A percentile compares a stretch with the other conserved stretches of the same genome.
phyloP scores from a whole-genome alignment of 1,140 invertebrate genomes.

The Drosophila paulistorum region DNA sequence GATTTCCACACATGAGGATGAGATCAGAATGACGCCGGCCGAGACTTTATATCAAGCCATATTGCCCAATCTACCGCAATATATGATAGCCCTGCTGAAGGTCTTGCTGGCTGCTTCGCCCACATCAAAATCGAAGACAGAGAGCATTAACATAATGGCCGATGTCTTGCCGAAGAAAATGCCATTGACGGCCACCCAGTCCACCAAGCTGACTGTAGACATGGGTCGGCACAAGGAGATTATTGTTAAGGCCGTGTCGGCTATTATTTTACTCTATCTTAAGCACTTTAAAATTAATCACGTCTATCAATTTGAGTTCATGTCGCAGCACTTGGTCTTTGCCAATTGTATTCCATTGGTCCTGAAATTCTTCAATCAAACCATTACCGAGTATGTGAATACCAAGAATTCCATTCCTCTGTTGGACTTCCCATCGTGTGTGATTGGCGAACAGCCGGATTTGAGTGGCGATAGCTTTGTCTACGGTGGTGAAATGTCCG shows the following conservation, averaged over 20 bases:
- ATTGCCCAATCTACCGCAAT: slow-evolving; percentile 96
- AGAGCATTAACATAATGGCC: slow-evolving; percentile 99
- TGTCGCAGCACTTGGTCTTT: slow-evolving; percentile 99
- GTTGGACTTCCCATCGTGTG: slow-evolving; percentile 97
- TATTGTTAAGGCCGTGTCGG: slow-evolving; percentile 98
- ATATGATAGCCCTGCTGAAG: slow-evolving; percentile 98
- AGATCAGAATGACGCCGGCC: slow-evolving; percentile 90
- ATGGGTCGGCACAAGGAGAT: slow-evolving; percentile 99
- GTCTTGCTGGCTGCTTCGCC: slow-evolving; percentile 98
- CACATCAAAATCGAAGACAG: slow-evolving; percentile 98
- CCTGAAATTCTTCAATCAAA: slow-evolving; percentile 99
- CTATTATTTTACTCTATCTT: slow-evolving; percentile 94
- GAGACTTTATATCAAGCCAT: slow-evolving; percentile 96
- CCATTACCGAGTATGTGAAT: slow-evolving; percentile 97
- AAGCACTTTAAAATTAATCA: slow-evolving; percentile 99
- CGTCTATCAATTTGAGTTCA: slow-evolving; percentile 99
- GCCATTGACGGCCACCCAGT: slow-evolving; percentile 98
- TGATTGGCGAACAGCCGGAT: slow-evolving; percentile 97
- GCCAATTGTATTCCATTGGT: slow-evolving; percentile 99
- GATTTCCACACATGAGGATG: slow-evolving; percentile 89
- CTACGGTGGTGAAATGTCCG: slow-evolving; percentile 86
- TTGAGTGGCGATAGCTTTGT: slow-evolving; percentile 95
- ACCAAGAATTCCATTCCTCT: slow-evolving; percentile 97
- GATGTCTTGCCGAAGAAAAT: slow-evolving; percentile 98
- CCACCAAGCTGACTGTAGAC: slow-evolving; percentile 98